Base-by-base conservation (phyloP, 2,797 vertebrate species). In the Nothura maculosa region DNA sequence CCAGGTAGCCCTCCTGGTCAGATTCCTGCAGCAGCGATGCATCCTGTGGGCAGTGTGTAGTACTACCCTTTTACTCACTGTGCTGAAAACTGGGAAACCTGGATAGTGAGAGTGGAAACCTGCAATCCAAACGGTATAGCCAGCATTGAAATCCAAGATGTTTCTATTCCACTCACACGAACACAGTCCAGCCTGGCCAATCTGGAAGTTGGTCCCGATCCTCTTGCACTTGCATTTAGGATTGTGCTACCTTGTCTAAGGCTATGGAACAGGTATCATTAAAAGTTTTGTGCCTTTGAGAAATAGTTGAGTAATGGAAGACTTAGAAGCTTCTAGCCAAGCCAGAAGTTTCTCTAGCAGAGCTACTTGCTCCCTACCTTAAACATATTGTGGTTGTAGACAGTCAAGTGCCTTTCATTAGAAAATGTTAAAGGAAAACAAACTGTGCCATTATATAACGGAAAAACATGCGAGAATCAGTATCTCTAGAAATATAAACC, bases 161-260 rank as follows among this genome's bases (percentile, higher is more conserved):
- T 21, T 21, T 81, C 10, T 5, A 1, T 21, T 21, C 77, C 11
- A 1, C 19, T 77, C 12, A n/a, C 1, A 1, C 6, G 27, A 57
- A 10, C 25, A 12, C 21, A 54, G 18, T 24, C 24, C 0, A 0
- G 27, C 10, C 19, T n/a, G 52, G 14, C 11, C 0, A 0, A 9
- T 57, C 28, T 34, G 32, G 9, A 58, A 13, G 2, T 61, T 7
- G 24, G 21, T 42, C 66, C 21, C 1, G 2, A 18, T 77, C 50
- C 42, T 68, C 0, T 0, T 34, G 15, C 16, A 58, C 40, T 30
- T 43, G 54, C 8, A 9, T 48, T 66, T 13, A 0, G 28, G 62
- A 22, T 38, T 47, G 4, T 1, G 1, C 9, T 16, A 66, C 25
- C n/a, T 69, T 22, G 11, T 75, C 42, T 38, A 34, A 58, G 60